A percentile compares a stretch with the other conserved stretches of the same genome.
phyloP scores from a whole-genome alignment of 1,140 invertebrate genomes.

The Geopemphigus sp. region DNA sequence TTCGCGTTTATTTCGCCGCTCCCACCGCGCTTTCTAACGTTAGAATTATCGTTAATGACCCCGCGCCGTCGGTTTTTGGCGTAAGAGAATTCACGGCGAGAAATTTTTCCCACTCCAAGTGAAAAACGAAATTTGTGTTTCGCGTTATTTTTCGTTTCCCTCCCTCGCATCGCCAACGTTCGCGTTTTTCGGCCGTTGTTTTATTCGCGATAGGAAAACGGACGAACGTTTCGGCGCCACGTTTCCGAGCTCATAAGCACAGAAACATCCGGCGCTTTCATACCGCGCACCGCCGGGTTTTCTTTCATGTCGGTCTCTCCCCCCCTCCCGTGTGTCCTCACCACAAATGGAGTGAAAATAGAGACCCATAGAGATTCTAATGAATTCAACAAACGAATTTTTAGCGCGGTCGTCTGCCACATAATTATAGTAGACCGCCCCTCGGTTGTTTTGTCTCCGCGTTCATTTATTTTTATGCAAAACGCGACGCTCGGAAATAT shows the following conservation, averaged over 20 bases:
- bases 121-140: constrained; percentile 19
- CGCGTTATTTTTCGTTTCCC: too few relatives aligned
- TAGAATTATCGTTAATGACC: too few relatives aligned
- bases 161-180: too few relatives aligned
- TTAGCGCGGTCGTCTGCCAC: background rate
- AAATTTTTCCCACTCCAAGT: background rate
- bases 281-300: constrained; percentile 12
- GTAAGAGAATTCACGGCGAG: too few relatives aligned
- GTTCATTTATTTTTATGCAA: background rate
- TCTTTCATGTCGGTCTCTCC: constrained; percentile 24
- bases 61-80: too few relatives aligned
- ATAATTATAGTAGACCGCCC: background rate
- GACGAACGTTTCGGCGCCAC: constrained; percentile 3
- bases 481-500: background rate
- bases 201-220: constrained; percentile 26
- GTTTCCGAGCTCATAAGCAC: constrained; percentile 46
- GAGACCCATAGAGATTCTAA: constrained; percentile 3
- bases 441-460: background rate
- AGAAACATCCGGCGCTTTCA: constrained; percentile 37
- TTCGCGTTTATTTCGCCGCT: too few relatives aligned
- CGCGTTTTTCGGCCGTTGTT: constrained; percentile 23
- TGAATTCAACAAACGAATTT: background rate
- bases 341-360: constrained; percentile 17
- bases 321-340: background rate
- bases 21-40: too few relatives aligned